phyloP scores from a whole-genome alignment of 2,888 invertebrate species.

The Eupeodes luniger region DNA sequence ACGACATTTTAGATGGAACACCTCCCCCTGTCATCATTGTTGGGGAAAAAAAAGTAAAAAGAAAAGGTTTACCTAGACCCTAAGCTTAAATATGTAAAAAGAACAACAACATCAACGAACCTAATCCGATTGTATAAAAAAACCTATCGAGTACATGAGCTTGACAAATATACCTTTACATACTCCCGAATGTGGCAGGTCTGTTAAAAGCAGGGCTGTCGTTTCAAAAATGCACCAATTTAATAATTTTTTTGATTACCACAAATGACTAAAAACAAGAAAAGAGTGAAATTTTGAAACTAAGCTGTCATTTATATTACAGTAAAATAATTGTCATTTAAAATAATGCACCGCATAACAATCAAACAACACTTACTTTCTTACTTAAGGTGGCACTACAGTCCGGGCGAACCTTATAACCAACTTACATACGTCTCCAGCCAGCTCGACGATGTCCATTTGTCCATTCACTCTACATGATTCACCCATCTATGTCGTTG shows the following conservation, averaged over 20 bases:
- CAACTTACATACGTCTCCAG: too few relatives aligned
- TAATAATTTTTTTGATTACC: not conserved
- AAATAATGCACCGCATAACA: too few relatives aligned
- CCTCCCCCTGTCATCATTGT: slow-evolving; percentile 29
- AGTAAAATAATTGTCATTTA: too few relatives aligned
- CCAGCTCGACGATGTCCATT: too few relatives aligned
- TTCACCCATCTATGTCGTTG: too few relatives aligned
- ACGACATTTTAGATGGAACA: slow-evolving; percentile 18
- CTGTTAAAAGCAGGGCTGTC: slow-evolving; percentile 3
- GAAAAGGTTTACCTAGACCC: slow-evolving; percentile 26
- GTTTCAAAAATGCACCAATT: not conserved
- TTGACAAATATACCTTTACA: slow-evolving; percentile 34
- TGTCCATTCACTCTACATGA: too few relatives aligned
- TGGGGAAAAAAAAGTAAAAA: not conserved
- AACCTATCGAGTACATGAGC: slow-evolving; percentile 35
- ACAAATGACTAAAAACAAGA: too few relatives aligned
- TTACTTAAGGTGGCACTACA: too few relatives aligned
- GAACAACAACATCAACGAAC: not conserved
- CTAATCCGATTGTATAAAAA: slow-evolving; percentile 46
- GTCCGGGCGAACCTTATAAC: too few relatives aligned
- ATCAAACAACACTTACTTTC: too few relatives aligned
- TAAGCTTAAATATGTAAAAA: not conserved
- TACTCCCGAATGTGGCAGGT: not conserved
- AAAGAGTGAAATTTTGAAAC: too few relatives aligned
- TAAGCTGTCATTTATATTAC: too few relatives aligned